Base-by-base conservation (phyloP, 2,113 vertebrate species). In the Nothocercus nigrocapillus region DNA sequence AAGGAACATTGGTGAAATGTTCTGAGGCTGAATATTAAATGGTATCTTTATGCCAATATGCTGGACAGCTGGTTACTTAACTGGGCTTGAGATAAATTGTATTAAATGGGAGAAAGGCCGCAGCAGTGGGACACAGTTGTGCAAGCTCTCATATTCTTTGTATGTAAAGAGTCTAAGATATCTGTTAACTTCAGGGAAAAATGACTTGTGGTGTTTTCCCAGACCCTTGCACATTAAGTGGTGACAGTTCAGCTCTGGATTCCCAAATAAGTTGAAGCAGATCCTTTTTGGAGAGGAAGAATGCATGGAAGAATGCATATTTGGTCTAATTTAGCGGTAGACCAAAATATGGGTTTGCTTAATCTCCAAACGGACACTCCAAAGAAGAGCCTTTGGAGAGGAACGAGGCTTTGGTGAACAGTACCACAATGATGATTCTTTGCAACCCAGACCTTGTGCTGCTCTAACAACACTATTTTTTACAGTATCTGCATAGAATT, bases 51-150 rank as follows among this genome's bases (percentile, higher is more conserved):
- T 69, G 21, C 67, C 21, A 45, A 54, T n/a, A 59, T 20, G 42
- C 5, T 20, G 44, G 13, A 13, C 8, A 54, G 13, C 53, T 11
- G 49, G 15, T 22, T 77, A 22, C 16, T 68, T 66, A 56, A 56
- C 27, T 45, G 18, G 20, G 8, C 18, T 2, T n/a, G 42, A 85
- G 7, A n/a, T 15, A n/a, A 86, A 62, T 11, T 34, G 4, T 24
- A 15, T 44, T 59, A 7, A 17, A 11, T 4, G 56, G 22, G 24
- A 81, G 22, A 51, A 14, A 1, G 4, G 5, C 34, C 72, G 25
- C 2, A 5, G 13, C 53, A 2, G 6, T 61, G 66, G 21, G 40
- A 38, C 18, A 67, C 2, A 2, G 0, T 19, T 20, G 11, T 30
- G 13, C 9, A 56, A 63, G 74, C 70, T 54, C 8, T 6, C 24